Evolutionary conservation across 2,797 vertebrate genomes (phyloP).

Genomic region (Pelochelys cantorii): DNA sequence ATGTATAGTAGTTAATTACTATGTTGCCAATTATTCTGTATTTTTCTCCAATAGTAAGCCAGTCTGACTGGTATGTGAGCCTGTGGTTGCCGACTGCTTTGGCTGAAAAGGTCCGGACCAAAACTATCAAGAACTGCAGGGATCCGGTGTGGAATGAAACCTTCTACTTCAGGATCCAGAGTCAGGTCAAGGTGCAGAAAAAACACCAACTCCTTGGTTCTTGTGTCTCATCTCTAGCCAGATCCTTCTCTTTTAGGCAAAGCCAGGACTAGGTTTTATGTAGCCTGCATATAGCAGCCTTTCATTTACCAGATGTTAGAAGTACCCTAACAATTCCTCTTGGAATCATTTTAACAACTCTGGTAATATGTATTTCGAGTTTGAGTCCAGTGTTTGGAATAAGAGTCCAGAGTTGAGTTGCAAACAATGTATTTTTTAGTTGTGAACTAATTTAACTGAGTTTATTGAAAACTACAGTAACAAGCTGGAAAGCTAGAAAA

Average conservation of each 20-base stretch:
- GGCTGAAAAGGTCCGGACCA: slow-evolving; percentile 77
- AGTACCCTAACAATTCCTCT: not conserved
- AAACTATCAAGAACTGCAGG: slow-evolving; percentile 79
- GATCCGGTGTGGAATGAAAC: slow-evolving; percentile 87
- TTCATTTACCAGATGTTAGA: not conserved
- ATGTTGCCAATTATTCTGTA: not conserved
- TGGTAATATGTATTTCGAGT: not conserved
- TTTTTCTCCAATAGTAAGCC: slow-evolving; percentile 76
- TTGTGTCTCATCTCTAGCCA: not conserved
- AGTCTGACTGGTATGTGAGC: slow-evolving; percentile 85
- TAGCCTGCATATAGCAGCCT: not conserved
- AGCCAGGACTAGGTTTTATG: not conserved
- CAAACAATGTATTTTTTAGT: not conserved
- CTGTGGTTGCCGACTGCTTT: slow-evolving; percentile 86
- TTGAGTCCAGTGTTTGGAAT: not conserved
- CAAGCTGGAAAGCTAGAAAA: not conserved
- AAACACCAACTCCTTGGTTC: not conserved
- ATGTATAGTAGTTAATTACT: not conserved
- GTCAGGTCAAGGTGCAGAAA: slow-evolving; percentile 82
- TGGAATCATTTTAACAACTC: not conserved
- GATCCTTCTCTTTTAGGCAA: not conserved
- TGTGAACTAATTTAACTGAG: not conserved
- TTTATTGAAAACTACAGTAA: not conserved
- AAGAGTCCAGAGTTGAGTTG: not conserved
- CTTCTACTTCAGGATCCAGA: slow-evolving; percentile 84